phyloP scores from a whole-genome alignment of 2,888 invertebrate genomes.

The Spisula solida region DNA sequence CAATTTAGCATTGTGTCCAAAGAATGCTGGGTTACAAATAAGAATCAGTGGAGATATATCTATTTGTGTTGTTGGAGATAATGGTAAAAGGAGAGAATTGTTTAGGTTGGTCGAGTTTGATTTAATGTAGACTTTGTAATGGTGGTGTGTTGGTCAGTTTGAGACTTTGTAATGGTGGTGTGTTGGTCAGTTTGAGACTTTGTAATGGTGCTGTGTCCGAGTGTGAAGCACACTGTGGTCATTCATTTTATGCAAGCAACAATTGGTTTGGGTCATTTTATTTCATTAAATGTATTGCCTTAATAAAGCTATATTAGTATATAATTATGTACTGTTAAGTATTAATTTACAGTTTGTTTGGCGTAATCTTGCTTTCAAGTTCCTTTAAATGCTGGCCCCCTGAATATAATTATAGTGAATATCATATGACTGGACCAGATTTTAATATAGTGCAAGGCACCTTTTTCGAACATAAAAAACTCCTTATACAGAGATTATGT shows the following conservation, averaged over 20 bases:
- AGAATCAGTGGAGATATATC: conserved; percentile 68
- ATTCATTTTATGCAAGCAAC: neutral
- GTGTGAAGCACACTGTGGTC: neutral
- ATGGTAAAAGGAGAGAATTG: conserved; percentile 62
- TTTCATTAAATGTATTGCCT: neutral
- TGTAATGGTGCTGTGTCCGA: neutral
- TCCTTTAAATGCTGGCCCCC: too few relatives aligned
- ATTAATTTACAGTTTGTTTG: too few relatives aligned
- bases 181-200: conserved; percentile 47
- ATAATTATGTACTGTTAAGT: too few relatives aligned
- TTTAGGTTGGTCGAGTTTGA: conserved; percentile 63
- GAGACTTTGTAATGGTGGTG: neutral
- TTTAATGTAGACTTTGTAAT: neutral
- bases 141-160: conserved; percentile 50
- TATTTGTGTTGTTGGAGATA: conserved; percentile 65
- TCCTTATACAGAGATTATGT: too few relatives aligned
- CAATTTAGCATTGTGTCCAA: conserved; percentile 59
- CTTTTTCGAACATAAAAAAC: too few relatives aligned
- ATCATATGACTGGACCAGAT: too few relatives aligned
- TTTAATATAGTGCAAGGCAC: too few relatives aligned
- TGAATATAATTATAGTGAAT: too few relatives aligned
- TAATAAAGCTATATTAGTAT: too few relatives aligned
- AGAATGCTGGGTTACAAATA: conserved; percentile 66
- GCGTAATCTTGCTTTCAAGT: too few relatives aligned
- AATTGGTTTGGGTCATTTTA: neutral